Conservation (phyloP, 2,888 invertebrate genomes). For the Drosophila fungiperda region DNA sequence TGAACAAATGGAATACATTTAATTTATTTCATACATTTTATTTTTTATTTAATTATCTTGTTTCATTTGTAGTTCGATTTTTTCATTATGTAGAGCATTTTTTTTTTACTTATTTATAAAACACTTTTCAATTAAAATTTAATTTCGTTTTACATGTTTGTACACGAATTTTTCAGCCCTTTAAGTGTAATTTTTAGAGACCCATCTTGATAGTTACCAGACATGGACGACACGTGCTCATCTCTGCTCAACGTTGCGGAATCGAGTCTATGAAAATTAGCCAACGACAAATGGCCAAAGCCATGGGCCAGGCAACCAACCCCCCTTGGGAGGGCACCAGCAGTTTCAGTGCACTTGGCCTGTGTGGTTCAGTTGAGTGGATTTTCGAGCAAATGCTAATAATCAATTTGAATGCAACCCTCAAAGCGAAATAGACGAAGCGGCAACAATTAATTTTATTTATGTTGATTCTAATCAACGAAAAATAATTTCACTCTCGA, state of each 20-base stretch:
- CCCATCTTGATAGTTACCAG: neutral
- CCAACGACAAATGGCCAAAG: conserved; percentile 42
- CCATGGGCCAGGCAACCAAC: conserved; percentile 22
- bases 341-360: conserved; percentile 48
- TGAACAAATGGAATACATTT: neutral
- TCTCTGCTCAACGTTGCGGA: neutral
- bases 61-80: neutral
- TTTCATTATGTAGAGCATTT: rapidly evolving
- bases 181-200: no score
- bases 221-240: conserved; percentile 3
- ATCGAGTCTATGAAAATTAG: conserved; percentile 18
- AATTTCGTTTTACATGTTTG: neutral
- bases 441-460: conserved; percentile 81
- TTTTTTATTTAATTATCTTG: neutral
- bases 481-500: conserved; percentile 43
- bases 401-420: conserved; percentile 81
- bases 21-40: neutral
- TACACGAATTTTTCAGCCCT: neutral
- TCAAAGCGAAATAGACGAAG: conserved; percentile 43
- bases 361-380: conserved; percentile 54
- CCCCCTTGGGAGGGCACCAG: conserved; percentile 30
- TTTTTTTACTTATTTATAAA: neutral
- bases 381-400: conserved; percentile 55
- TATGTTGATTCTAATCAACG: conserved; percentile 79
- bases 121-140: no score